Percentiles rank a stretch among this genome's conserved stretches.
phyloP scores from a whole-genome alignment of 1,140 invertebrate genomes.

The Wiebesia pumilae region DNA sequence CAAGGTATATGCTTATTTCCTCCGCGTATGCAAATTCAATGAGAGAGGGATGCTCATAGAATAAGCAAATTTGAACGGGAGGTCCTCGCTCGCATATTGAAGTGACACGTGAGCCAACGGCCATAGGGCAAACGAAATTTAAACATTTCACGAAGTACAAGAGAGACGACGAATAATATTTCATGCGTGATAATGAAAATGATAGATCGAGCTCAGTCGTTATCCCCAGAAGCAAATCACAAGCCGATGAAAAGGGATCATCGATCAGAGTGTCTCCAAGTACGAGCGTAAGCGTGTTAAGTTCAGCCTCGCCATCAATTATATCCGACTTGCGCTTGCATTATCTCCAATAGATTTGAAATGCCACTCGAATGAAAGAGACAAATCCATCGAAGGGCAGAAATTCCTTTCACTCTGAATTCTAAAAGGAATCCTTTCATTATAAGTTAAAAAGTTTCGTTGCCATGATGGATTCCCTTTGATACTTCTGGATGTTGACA shows the following conservation, averaged over 20 bases:
- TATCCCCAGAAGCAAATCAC: not conserved
- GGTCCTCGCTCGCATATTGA: not conserved
- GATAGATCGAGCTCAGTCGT: constrained; percentile 36
- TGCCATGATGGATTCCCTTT: not conserved
- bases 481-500: not conserved
- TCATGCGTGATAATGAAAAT: constrained; percentile 34
- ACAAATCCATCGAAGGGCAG: not conserved
- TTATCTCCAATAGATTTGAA: constrained; percentile 11
- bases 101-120: not conserved
- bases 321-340: constrained; percentile 37
- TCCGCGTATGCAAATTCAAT: not conserved
- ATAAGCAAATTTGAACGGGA: not conserved
- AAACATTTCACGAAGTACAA: not conserved
- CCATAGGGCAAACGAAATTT: not conserved
- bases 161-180: not conserved
- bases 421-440: not conserved
- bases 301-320: constrained; percentile 29
- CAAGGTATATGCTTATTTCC: not conserved
- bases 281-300: constrained; percentile 3
- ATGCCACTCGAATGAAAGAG: not conserved
- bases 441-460: not conserved
- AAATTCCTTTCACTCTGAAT: not conserved
- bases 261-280: constrained; percentile 34
- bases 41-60: not conserved
- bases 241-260: not conserved